Base-by-base conservation (phyloP, 2,113 vertebrate genomes). In the Calyptomena viridis region DNA sequence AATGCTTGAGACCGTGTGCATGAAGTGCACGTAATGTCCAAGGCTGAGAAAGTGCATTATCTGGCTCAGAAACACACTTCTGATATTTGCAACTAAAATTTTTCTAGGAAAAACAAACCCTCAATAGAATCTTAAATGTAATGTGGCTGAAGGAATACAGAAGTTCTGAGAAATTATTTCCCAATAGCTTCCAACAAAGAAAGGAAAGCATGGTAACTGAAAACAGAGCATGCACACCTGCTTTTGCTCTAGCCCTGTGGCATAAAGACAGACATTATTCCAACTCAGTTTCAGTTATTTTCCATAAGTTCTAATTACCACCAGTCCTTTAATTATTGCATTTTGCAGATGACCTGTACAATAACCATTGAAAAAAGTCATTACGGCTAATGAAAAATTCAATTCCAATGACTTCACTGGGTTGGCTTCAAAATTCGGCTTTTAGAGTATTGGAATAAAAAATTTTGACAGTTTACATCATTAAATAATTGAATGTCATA, bases 401-500 rank as follows among this genome's bases (percentile, higher is more conserved):
- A 75, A 35, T 95, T 87, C 16, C 62, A 93, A 50, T 66, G 46
- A 73, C 71, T 87, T 84, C 53, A 87, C 62, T 79, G 69, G 56
- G 37, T 18, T 69, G 62, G 69, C 66, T 94, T 92, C 56, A 69
- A 87, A 78, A 75, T 78, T 71, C 84, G 73, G 84, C 77, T 94
- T 91, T 89, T 79, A 91, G 60, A 87, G 37, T 39, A 53, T 87
- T 72, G 58, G 52, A 95, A 92, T 82, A 95, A 95, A 95, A 94
- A 68, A 79, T 71, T 84, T 75, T 49, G 91, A 95, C 94, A 89
- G 87, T 89, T 84, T 94, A 91, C 87, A 84, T 85, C 1, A 1
- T 89, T 94, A 95, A 95, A 96, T 89, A 94, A 95, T 73, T 93
- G 89, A 87, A 94, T 89, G 94, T 50, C 87, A 91, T 79, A 92